Evolutionary conservation across 2,888 invertebrate species (phyloP).

Genomic region (Xestia ashworthii): DNA sequence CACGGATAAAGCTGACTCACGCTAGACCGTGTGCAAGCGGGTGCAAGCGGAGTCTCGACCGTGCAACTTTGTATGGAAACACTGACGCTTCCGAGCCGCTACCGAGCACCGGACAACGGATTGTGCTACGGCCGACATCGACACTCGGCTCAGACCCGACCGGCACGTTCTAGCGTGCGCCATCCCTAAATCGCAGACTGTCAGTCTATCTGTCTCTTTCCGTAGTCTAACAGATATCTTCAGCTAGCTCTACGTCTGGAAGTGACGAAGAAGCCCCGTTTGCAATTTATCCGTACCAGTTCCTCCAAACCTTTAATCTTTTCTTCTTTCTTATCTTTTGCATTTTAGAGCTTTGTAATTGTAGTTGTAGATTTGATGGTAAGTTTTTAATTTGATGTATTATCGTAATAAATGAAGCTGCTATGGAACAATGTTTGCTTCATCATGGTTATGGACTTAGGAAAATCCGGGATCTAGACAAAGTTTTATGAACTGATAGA

Average conservation of each 20-base stretch:
- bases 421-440: background rate
- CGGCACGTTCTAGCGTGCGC: no score
- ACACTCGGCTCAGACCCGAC: no score
- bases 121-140: no score
- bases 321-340: constrained; percentile 56
- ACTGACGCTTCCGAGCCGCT: no score
- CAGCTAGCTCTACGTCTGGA: background rate
- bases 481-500: background rate
- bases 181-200: background rate
- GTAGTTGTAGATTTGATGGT: constrained; percentile 44
- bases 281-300: background rate
- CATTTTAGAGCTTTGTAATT: constrained; percentile 59
- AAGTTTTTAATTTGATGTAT: constrained; percentile 18
- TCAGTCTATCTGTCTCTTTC: no score
- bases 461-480: background rate
- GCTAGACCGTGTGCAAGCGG: no score
- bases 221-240: background rate
- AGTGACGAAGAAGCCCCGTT: background rate
- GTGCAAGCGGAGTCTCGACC: no score
- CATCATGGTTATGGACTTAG: background rate
- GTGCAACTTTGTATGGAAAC: no score
- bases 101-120: no score
- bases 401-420: background rate
- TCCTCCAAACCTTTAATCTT: background rate
- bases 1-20: background rate